Evolutionary conservation across 2,888 invertebrate genomes (phyloP).

Genomic region (Stenoptilia bipunctidactyla): DNA sequence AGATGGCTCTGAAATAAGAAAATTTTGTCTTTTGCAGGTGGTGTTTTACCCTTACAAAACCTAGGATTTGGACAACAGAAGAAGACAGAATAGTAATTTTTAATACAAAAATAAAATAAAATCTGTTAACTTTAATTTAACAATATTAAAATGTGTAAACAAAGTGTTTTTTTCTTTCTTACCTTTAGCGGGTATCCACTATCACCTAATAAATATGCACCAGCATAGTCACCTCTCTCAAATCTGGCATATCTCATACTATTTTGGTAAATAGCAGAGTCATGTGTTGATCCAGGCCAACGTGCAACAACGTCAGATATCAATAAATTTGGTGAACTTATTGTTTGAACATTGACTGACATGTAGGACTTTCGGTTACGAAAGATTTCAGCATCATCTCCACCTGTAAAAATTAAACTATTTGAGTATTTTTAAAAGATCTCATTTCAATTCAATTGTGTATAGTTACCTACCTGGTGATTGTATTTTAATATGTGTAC

Average conservation of each 20-base stretch:
- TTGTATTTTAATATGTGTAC: slow-evolving; percentile 12
- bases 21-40: neutral
- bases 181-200: slow-evolving; percentile 21
- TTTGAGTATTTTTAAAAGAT: no score
- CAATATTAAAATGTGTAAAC: no score
- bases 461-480: slow-evolving; percentile 5
- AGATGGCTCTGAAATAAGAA: slow-evolving; percentile 9
- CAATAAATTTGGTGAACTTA: slow-evolving; percentile 16
- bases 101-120: neutral
- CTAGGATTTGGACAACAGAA: slow-evolving; percentile 2
- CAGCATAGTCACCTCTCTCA: slow-evolving; percentile 12
- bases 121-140: neutral
- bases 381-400: slow-evolving; percentile 9
- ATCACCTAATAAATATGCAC: slow-evolving; percentile 14
- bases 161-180: neutral
- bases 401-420: slow-evolving; percentile 1
- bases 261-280: slow-evolving; percentile 14
- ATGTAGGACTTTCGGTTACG: slow-evolving; percentile 8
- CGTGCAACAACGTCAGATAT: slow-evolving; percentile 20
- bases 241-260: slow-evolving; percentile 6
- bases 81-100: neutral
- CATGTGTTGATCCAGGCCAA: slow-evolving; percentile 22
- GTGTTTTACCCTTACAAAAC: neutral
- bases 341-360: slow-evolving; percentile 19
- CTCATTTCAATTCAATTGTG: neutral